phyloP scores from a whole-genome alignment of 2,113 vertebrate species.

The Sardina pilchardus region DNA sequence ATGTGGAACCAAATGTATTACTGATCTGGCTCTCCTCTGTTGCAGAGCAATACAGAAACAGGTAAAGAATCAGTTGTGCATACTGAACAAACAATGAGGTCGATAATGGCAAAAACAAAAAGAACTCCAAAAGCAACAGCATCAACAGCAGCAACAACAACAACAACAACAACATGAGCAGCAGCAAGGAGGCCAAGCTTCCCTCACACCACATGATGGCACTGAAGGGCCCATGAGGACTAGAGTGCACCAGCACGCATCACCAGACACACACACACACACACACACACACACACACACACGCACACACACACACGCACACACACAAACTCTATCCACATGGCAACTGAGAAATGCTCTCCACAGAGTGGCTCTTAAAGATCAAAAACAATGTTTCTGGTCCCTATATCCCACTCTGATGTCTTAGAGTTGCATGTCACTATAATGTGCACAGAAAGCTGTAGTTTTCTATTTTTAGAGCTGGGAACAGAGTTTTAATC shows the following conservation, averaged over 20 bases:
- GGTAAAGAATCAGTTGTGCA: background rate
- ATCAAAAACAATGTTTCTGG: too few species aligned
- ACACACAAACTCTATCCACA: background rate
- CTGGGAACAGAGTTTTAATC: too few species aligned
- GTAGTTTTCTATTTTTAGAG: too few species aligned
- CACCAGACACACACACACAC: background rate
- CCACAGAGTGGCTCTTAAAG: too few species aligned
- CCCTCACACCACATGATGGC: conserved; percentile 7
- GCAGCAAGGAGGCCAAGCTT: background rate
- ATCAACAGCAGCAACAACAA: background rate
- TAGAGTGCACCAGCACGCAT: background rate
- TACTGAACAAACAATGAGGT: background rate
- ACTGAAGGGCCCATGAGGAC: background rate
- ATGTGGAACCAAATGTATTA: too few species aligned
- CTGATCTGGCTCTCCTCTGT: background rate
- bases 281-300: background rate
- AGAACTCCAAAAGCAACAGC: background rate
- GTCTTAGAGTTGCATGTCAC: too few species aligned
- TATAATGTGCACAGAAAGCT: too few species aligned
- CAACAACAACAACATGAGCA: background rate
- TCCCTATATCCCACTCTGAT: too few species aligned
- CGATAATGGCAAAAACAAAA: background rate
- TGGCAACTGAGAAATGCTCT: too few species aligned
- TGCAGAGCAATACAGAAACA: background rate
- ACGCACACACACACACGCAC: background rate